Evolutionary conservation across 2,888 invertebrate genomes (phyloP).

Genomic region (Merodon equestris): DNA sequence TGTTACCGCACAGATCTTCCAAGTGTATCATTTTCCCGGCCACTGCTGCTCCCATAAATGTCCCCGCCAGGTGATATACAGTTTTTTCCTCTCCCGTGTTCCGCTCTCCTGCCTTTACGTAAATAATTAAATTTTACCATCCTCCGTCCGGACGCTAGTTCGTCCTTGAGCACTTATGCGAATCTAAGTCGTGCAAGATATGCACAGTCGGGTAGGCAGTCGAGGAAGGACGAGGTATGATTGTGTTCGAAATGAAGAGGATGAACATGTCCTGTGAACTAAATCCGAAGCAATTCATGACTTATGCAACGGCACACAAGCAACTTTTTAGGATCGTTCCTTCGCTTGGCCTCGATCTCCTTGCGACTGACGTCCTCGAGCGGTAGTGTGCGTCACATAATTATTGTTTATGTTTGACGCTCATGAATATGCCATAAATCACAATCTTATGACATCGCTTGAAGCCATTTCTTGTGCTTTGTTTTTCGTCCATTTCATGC

Average conservation of each 20-base stretch:
- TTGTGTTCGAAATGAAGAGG: slow-evolving; percentile 34
- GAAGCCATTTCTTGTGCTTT: slow-evolving; percentile 4
- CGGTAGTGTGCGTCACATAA: slow-evolving; percentile 53
- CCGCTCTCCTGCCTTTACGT: slow-evolving; percentile 15
- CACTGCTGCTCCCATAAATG: slow-evolving; percentile 42
- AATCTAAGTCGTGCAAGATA: slow-evolving; percentile 28
- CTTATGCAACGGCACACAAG: slow-evolving; percentile 10
- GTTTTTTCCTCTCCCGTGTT: slow-evolving; percentile 7
- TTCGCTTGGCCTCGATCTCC: background rate
- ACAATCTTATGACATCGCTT: slow-evolving; percentile 42
- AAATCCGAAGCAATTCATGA: slow-evolving; percentile 46
- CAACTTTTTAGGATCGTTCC: background rate
- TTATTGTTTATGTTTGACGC: slow-evolving; percentile 66
- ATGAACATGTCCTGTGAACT: slow-evolving; percentile 56
- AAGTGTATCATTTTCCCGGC: slow-evolving; percentile 40
- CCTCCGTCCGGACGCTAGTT: slow-evolving; percentile 18
- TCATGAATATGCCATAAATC: slow-evolving; percentile 66
- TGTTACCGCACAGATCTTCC: slow-evolving; percentile 17
- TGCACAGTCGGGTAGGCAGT: slow-evolving; percentile 2
- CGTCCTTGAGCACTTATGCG: slow-evolving; percentile 39
- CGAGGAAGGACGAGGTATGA: slow-evolving; percentile 16
- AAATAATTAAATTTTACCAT: slow-evolving; percentile 45
- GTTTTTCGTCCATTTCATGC: slow-evolving; percentile 5
- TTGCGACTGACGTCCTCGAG: background rate
- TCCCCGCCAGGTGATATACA: slow-evolving; percentile 43